phyloP scores from a whole-genome alignment of 2,888 invertebrate genomes.

The Meandrusa payeni region DNA sequence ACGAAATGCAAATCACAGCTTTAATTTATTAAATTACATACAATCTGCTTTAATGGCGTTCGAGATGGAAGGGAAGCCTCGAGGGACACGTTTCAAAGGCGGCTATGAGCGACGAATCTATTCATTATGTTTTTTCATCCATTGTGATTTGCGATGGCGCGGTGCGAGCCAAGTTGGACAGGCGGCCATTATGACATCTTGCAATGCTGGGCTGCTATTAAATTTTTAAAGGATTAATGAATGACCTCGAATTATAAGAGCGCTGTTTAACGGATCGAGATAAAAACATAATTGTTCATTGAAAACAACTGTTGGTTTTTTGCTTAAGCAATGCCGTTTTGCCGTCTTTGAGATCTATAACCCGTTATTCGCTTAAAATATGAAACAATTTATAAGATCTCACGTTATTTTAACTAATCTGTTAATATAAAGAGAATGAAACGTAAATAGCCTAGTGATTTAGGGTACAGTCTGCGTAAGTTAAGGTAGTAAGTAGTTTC shows the following conservation, averaged over 20 bases:
- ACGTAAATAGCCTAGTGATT: too few species aligned
- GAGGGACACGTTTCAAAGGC: constrained; percentile 40
- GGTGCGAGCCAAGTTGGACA: constrained; percentile 17
- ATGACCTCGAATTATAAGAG: constrained; percentile 12
- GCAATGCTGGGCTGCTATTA: constrained; percentile 8
- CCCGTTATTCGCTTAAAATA: too few species aligned
- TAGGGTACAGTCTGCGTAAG: too few species aligned
- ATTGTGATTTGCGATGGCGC: constrained; percentile 35
- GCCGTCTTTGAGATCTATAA: too few species aligned
- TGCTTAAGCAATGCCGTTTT: too few species aligned
- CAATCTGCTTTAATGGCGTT: constrained; percentile 33
- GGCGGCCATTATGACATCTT: constrained; percentile 23
- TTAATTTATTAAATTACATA: constrained; percentile 34
- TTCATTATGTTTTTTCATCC: constrained; percentile 48
- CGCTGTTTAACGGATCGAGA: constrained; percentile 8
- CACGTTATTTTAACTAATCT: too few species aligned
- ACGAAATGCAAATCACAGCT: constrained; percentile 19
- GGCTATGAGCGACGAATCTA: constrained; percentile 43
- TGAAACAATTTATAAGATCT: too few species aligned
- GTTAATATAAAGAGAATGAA: too few species aligned
- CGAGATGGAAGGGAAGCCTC: constrained; percentile 33
- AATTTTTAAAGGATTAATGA: constrained; percentile 22
- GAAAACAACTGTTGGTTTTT: neutral
- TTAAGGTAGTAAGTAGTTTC: too few species aligned
- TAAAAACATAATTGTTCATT: neutral